These are phyloP conservation scores for Cyprinodon brontotheroides DNA, from an alignment of 2,113 vertebrate genomes.

Conservation along the genomic window DNA sequence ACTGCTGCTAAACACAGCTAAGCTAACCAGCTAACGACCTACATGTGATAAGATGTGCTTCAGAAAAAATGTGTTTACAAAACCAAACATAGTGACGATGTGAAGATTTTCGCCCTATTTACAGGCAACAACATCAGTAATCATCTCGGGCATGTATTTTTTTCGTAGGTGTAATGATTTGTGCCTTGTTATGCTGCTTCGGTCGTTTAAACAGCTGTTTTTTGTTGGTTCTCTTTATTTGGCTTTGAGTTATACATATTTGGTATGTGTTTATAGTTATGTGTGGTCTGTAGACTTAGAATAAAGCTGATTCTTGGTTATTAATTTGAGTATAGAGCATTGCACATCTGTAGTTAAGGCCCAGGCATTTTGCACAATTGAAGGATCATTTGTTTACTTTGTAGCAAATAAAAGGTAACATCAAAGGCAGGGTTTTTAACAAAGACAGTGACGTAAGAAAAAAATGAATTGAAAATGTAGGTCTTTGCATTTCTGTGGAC, in stretches of 20 bases:
- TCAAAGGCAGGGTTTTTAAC: no score
- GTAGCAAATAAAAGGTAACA: background rate
- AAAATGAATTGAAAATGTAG: background rate
- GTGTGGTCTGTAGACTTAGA: background rate
- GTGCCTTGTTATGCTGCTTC: conserved; percentile 20
- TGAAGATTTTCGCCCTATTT: background rate
- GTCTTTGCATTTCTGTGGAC: background rate
- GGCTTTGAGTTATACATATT: background rate
- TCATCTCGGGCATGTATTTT: conserved; percentile 12
- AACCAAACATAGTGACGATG: background rate
- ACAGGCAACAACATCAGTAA: background rate
- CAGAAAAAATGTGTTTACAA: conserved; percentile 43
- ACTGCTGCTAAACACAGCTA: background rate
- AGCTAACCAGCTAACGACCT: conserved; percentile 51
- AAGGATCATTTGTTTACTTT: background rate
- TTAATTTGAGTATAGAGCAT: background rate
- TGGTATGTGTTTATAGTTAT: background rate
- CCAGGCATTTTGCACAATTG: background rate
- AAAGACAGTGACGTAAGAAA: no score
- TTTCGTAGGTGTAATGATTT: background rate
- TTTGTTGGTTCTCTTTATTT: background rate
- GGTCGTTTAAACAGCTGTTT: background rate
- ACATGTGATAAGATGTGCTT: conserved; percentile 48
- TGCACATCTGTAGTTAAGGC: no score
- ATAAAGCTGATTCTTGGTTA: background rate